Evolutionary conservation across 2,797 vertebrate species (phyloP).

Genomic region (Yasuhikotakia modesta): DNA sequence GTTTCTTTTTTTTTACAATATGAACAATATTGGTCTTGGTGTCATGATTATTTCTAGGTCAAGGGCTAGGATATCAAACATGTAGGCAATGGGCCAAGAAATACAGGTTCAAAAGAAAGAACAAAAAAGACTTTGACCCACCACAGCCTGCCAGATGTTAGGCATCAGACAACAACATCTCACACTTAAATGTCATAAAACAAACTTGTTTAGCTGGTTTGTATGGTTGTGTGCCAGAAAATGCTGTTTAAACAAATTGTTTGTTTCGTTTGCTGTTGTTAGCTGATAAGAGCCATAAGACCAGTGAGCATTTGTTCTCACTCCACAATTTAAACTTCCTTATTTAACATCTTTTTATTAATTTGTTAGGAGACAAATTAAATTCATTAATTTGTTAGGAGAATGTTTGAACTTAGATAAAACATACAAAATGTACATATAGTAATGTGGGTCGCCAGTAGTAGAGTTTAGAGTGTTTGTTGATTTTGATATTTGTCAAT

Average conservation of each 20-base stretch:
- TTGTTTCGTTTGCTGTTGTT: slow-evolving; percentile 17
- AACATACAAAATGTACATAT: no score
- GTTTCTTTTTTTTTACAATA: neutral
- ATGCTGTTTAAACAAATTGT: neutral
- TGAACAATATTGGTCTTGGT: neutral
- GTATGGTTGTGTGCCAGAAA: neutral
- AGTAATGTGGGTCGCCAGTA: no score
- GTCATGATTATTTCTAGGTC: slow-evolving; percentile 4
- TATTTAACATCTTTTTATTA: no score
- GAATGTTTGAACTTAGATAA: no score
- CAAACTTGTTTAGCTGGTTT: neutral
- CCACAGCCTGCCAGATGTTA: slow-evolving; percentile 21
- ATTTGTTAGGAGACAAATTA: no score
- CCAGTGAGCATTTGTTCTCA: neutral
- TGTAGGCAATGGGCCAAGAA: slow-evolving; percentile 39
- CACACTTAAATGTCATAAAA: neutral
- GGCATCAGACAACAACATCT: slow-evolving; percentile 1
- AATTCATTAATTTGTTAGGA: no score
- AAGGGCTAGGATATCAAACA: slow-evolving; percentile 27
- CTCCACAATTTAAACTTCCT: no score
- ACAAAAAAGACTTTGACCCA: slow-evolving; percentile 19
- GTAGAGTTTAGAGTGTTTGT: no score
- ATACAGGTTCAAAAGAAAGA: slow-evolving; percentile 39
- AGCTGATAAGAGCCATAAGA: slow-evolving; percentile 1
- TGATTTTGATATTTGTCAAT: slow-evolving; percentile 33